Evolutionary conservation across 2,888 invertebrate species (phyloP).

Genomic region (Lochmaea crataegi): DNA sequence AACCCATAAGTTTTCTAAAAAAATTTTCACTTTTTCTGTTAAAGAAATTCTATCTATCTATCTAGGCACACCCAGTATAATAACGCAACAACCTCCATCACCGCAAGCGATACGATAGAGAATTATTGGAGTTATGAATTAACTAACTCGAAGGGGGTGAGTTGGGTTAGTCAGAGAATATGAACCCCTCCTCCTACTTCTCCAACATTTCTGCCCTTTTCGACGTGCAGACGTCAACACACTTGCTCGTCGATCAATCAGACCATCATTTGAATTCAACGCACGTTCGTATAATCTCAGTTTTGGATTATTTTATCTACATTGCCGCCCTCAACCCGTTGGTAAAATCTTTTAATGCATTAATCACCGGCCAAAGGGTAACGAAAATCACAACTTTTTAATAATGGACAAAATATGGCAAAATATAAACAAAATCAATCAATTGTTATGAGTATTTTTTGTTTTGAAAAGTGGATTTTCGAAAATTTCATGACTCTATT

Average conservation of each 20-base stretch:
- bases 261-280: constrained; percentile 62
- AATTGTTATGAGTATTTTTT: no score
- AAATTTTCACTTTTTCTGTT: no score
- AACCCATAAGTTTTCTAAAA: no score
- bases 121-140: constrained; percentile 45
- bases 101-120: constrained; percentile 10
- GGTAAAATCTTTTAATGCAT: background rate
- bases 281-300: constrained; percentile 65
- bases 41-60: no score
- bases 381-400: background rate
- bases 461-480: no score
- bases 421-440: no score
- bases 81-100: constrained; percentile 23
- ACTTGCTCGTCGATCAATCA: constrained; percentile 56
- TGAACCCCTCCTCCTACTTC: constrained; percentile 28
- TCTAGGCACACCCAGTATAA: no score
- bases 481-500: no score
- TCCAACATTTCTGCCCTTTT: constrained; percentile 29
- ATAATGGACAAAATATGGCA: background rate
- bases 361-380: constrained; percentile 5
- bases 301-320: constrained; percentile 65
- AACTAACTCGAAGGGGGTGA: constrained; percentile 39
- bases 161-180: constrained; percentile 28
- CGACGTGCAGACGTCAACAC: constrained; percentile 51
- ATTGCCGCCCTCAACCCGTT: constrained; percentile 59